Evolutionary conservation across 2,113 vertebrate genomes (phyloP).

Genomic region (Cacatua alba): DNA sequence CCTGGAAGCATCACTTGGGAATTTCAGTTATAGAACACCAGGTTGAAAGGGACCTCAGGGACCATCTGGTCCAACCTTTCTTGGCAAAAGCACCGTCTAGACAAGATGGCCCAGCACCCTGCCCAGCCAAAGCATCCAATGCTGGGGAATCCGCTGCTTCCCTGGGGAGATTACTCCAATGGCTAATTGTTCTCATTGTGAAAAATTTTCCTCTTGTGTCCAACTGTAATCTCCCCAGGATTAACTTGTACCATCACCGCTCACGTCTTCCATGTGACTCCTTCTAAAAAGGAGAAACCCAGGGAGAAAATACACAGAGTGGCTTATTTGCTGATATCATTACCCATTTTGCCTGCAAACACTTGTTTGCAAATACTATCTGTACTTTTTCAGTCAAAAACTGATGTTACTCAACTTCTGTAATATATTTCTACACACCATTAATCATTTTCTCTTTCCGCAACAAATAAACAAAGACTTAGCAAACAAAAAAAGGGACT

Average conservation of each 20-base stretch:
- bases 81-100: background rate
- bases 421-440: background rate
- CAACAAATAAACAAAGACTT: background rate
- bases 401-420: background rate
- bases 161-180: background rate
- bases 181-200: background rate
- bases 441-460: background rate
- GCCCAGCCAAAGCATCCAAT: background rate
- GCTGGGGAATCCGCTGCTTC: background rate
- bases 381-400: background rate
- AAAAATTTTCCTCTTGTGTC: background rate
- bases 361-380: background rate
- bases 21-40: background rate
- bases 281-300: background rate
- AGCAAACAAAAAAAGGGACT: background rate
- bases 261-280: background rate
- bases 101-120: background rate
- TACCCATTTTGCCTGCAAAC: background rate
- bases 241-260: background rate
- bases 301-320: background rate
- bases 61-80: background rate
- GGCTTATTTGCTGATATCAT: background rate
- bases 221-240: background rate
- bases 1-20: background rate
- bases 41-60: background rate